Conservation (phyloP, 2,888 invertebrate species). For the Clitarchus hookeri region DNA sequence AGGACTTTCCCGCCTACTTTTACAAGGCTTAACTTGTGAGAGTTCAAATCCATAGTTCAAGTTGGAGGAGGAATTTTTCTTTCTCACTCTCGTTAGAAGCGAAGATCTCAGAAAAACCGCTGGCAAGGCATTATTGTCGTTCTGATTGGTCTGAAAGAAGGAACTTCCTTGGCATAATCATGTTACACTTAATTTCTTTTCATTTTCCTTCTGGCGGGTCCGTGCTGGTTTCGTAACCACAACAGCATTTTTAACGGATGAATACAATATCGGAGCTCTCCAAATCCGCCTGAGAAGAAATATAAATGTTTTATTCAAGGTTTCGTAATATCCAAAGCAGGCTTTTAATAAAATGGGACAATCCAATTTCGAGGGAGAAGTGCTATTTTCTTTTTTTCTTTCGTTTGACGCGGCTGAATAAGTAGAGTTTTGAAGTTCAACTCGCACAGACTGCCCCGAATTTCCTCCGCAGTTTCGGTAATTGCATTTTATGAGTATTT, state of each 20-base stretch:
- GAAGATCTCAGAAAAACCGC: background rate
- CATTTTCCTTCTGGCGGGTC: too few species aligned
- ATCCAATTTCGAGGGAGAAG: background rate
- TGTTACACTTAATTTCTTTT: too few species aligned
- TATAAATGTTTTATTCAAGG: background rate
- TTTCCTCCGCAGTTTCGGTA: background rate
- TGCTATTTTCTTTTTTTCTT: background rate
- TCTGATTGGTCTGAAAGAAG: background rate
- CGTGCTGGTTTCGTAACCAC: too few species aligned
- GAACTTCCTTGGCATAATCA: background rate
- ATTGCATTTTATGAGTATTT: constrained; percentile 2
- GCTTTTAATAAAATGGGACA: constrained; percentile 7
- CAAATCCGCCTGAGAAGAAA: background rate
- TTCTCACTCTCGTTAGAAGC: background rate
- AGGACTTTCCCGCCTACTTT: too few species aligned
- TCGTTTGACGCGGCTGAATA: background rate
- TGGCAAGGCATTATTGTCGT: background rate
- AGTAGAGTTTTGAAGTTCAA: too few species aligned
- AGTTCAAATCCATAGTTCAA: too few species aligned
- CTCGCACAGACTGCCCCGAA: too few species aligned
- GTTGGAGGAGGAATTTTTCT: too few species aligned
- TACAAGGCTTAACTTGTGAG: too few species aligned
- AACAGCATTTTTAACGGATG: too few species aligned
- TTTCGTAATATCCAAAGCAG: constrained; percentile 14
- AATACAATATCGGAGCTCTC: background rate